phyloP scores from a whole-genome alignment of 2,113 vertebrate species.

The Cathartes aura region DNA sequence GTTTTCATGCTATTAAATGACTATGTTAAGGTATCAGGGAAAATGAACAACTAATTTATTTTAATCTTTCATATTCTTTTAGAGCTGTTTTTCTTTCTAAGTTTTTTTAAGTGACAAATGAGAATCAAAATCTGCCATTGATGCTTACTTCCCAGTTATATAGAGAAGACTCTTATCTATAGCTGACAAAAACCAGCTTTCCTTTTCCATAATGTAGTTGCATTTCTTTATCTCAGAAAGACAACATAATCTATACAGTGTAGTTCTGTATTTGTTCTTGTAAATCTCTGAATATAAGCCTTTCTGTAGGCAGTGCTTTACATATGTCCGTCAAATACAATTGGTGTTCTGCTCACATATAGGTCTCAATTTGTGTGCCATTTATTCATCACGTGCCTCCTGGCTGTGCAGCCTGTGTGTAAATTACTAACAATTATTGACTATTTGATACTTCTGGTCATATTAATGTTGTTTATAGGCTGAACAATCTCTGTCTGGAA shows the following conservation, averaged over 20 bases:
- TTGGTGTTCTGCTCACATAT: background rate
- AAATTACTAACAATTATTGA: background rate
- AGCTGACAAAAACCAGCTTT: background rate
- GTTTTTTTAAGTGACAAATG: slow-evolving; percentile 7
- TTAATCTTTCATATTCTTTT: slow-evolving; percentile 10
- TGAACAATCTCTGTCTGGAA: background rate
- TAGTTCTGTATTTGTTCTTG: background rate
- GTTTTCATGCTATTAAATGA: slow-evolving; percentile 14
- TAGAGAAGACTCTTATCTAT: background rate
- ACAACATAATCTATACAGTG: background rate
- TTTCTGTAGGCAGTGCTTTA: slow-evolving; percentile 4
- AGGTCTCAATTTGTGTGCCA: background rate
- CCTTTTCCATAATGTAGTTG: background rate
- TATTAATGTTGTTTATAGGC: background rate
- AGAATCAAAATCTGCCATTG: background rate
- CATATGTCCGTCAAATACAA: background rate
- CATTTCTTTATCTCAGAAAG: background rate
- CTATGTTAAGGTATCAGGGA: background rate
- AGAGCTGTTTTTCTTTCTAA: background rate
- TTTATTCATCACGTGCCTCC: background rate
- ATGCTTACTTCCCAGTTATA: background rate
- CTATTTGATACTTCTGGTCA: background rate
- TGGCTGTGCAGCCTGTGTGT: background rate
- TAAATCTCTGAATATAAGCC: background rate
- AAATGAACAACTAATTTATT: slow-evolving; percentile 28